Evolutionary conservation across 2,113 vertebrate species (phyloP), one percentile per base, ranked within the genome.

Genomic region (Oryzias woworae): DNA sequence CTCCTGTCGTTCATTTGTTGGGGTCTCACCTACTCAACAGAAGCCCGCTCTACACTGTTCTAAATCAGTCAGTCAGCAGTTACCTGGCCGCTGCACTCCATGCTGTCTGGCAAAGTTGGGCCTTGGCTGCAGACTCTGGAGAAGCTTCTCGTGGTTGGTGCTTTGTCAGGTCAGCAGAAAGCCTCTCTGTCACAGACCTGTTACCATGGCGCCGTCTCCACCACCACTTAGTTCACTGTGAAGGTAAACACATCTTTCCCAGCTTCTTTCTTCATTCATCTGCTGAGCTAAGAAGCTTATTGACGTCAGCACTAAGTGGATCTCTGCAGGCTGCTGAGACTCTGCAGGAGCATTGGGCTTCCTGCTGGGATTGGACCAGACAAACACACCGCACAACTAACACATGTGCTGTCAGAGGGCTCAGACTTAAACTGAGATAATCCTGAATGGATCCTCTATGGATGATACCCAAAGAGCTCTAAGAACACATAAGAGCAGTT

Each of bases 281-380:
- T 72, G 81, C 77, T 28, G 53, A 48, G 5, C 3, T 88, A 87
- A 88, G 83, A 60, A 18, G 81, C 77, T 88, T 88, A 87, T 12
- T 66, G 80, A 85, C 65, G 77, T 85, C 73, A 74, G 48, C 36
- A 15, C 63, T 84, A 87, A 88, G 79, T 87, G 77, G 87, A 74
- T 80, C 75, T 61, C 53, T 12, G 73, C 42, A 50, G 5, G 56
- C 50, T 61, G 52, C 18, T 20, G 7, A 36, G 57, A 16, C 31
- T 42, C 36, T 26, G 36, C 59, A 36, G 36, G 36, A 12, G 36
- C 36, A 36, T 8, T 10, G 36, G 5, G 36, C 36, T 8, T 12
- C 36, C 13, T 20, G 15, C 16, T 0, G 67, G 68, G 79, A 85
- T 77, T 77, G 67, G 79, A 53, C 36, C 12, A 66, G 43, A 53